Conservation (phyloP, 2,113 vertebrate genomes). For the Ceratotherium simum region DNA sequence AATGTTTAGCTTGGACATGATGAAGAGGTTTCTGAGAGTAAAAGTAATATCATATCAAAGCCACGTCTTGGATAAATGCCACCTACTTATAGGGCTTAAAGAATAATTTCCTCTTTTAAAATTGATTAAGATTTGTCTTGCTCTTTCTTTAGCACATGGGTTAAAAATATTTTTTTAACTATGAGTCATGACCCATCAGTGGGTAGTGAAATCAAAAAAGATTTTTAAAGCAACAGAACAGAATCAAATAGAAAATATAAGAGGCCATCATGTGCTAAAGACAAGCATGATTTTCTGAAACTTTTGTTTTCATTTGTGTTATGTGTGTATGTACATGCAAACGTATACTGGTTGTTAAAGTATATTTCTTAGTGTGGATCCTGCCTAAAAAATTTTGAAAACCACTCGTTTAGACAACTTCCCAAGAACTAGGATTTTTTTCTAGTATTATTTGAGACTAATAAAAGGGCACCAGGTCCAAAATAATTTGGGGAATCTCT, state of each 20-base stretch:
- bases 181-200: neutral
- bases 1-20: neutral
- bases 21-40: neutral
- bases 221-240: neutral
- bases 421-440: neutral
- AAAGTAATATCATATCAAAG: slow-evolving; percentile 25
- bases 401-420: neutral
- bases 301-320: neutral
- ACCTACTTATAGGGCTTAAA: neutral
- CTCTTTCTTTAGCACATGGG: neutral
- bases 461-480: neutral
- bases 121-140: neutral
- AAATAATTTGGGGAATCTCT: neutral
- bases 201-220: slow-evolving; percentile 13
- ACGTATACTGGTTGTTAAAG: neutral
- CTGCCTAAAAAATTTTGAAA: neutral
- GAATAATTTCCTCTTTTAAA: slow-evolving; percentile 33
- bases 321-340: neutral
- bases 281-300: neutral
- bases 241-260: neutral
- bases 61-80: neutral
- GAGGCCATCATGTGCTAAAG: neutral
- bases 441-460: neutral
- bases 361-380: neutral
- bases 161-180: neutral